Evolutionary conservation across 1,140 invertebrate species (phyloP), one percentile per base, ranked within the genome.

Genomic region (Ladona fulva): DNA sequence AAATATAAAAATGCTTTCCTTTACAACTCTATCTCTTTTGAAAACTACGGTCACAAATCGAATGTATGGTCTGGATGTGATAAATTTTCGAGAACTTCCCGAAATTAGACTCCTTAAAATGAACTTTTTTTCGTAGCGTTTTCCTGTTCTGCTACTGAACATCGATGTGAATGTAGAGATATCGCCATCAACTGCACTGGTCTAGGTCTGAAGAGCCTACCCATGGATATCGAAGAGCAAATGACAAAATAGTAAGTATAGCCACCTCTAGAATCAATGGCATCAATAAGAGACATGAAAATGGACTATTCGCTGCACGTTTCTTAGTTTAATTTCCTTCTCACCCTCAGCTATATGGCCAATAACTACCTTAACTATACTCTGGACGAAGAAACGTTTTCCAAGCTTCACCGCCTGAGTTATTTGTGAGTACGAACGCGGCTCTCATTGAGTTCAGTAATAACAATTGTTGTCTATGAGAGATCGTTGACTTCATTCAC

Each of bases 161-260:
- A 79, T 1, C 22, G 80, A n/a, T 86, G 85, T 77, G 80, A 82
- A 66, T 86, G 85, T 77, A 80, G 79, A 76, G 84, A 85, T 78
- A 80, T 83, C 16, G 80, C 82, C 29, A 83, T 85, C 25, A 85
- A 85, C 78, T 86, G 85, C 77, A 82, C 83, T 0, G 79, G 80
- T 19, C 78, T 81, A 1, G 78, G 80, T 1, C 77, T 85, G 19
- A 42, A 22, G 3, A 24, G 29, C 0, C 77, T 85, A 1, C 84
- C 85, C 0, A 77, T 80, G 10, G 82, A 84, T 37, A 80, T 82
- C 16, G 84, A 85, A 79, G 79, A 80, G 74, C 82, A 80, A 74
- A 84, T 85, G 22, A 82, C 83, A 66, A 81, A 80, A 75, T 85
- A 83, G 83, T 84, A 77, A 83, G 84, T 82, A 78, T 29, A 25